phyloP scores from a whole-genome alignment of 2,888 invertebrate genomes.

The Tipula vernalis region DNA sequence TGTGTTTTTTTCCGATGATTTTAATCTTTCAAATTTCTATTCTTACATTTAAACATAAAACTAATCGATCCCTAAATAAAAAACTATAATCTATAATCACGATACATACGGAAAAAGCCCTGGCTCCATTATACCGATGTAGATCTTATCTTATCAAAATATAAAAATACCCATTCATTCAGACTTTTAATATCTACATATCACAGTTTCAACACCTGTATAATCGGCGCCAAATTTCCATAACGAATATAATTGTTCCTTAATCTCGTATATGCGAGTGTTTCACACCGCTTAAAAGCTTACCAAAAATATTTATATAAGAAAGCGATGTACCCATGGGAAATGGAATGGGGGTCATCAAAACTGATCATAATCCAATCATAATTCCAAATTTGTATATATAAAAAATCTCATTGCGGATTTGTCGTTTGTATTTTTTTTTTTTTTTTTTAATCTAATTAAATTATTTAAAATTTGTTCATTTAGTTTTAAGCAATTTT shows the following conservation, averaged over 20 bases:
- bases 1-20: background rate
- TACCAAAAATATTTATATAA: background rate
- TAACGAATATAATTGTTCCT: background rate
- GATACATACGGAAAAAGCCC: background rate
- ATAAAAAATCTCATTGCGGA: background rate
- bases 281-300: background rate
- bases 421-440: background rate
- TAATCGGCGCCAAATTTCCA: background rate
- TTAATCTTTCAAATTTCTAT: background rate
- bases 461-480: background rate
- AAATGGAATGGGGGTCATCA: background rate
- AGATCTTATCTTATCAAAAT: background rate
- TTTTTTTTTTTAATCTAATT: background rate
- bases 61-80: background rate
- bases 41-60: background rate
- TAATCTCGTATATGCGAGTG: background rate
- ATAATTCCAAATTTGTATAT: background rate
- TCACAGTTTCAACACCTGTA: background rate
- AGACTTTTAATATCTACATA: background rate
- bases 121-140: background rate
- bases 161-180: background rate
- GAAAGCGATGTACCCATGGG: background rate
- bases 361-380: background rate
- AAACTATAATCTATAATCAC: background rate
- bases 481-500: background rate